These are phyloP conservation scores for Allobates femoralis DNA, from an alignment of 2,797 vertebrate species.

Conservation along the genomic window DNA sequence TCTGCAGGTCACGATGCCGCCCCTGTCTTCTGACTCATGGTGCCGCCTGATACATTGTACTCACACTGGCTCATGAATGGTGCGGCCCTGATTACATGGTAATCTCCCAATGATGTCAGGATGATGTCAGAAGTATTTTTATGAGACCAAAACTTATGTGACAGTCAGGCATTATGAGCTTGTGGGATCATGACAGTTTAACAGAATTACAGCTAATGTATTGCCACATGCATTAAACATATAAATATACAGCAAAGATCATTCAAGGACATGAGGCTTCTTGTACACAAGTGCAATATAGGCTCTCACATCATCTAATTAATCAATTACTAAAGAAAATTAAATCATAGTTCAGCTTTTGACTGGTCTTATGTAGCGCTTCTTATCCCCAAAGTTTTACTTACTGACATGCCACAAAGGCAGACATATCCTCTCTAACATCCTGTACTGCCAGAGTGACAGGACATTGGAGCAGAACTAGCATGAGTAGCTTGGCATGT, in stretches of 20 bases:
- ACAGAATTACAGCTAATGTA: neutral
- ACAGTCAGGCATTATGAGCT: constrained; percentile 20
- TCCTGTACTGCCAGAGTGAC: neutral
- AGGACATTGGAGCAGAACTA: neutral
- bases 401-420: neutral
- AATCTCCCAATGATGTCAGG: constrained; percentile 37
- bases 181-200: neutral
- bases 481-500: neutral
- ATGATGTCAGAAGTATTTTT: neutral
- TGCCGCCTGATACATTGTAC: too few species aligned
- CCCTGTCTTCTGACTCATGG: too few species aligned
- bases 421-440: neutral
- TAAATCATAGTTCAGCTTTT: neutral
- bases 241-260: neutral
- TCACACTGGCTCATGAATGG: too few species aligned
- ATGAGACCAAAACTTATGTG: constrained; percentile 4
- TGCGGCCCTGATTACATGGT: too few species aligned
- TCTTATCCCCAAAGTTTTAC: neutral
- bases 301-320: neutral
- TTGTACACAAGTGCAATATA: neutral
- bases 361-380: neutral
- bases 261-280: constrained; percentile 12
- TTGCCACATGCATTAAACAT: neutral
- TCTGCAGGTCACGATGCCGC: too few species aligned
- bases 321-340: neutral